Evolutionary conservation across 2,113 vertebrate genomes (phyloP).

Genomic region (Lathamus discolor): DNA sequence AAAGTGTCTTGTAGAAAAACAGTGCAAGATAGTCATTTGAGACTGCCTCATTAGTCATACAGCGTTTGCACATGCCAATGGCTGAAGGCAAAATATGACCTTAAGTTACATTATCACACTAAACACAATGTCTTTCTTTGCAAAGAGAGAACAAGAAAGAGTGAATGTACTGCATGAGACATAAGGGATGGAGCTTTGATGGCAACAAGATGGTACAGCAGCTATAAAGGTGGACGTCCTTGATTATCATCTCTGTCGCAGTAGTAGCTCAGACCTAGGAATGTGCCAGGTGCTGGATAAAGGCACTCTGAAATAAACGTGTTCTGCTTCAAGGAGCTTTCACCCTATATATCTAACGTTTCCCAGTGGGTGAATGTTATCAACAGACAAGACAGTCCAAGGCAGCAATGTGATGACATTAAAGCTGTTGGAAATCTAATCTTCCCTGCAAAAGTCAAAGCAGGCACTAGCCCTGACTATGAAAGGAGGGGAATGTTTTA

Average conservation of each 20-base stretch:
- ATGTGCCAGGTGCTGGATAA: neutral
- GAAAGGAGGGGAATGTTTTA: neutral
- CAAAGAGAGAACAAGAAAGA: neutral
- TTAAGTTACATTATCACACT: constrained; percentile 64
- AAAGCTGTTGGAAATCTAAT: neutral
- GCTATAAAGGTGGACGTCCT: neutral
- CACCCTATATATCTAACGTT: neutral
- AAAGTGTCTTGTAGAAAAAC: constrained; percentile 14
- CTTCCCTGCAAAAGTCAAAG: neutral
- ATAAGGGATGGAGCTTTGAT: neutral
- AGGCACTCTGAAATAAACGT: neutral
- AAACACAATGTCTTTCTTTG: constrained; percentile 17
- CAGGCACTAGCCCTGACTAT: neutral
- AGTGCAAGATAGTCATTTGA: neutral
- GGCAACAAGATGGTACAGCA: neutral
- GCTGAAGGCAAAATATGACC: constrained; percentile 68
- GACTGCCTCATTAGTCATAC: constrained; percentile 56
- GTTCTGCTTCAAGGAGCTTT: neutral
- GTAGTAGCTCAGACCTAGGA: neutral
- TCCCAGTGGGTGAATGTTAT: neutral
- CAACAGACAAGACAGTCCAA: neutral
- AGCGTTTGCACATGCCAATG: constrained; percentile 42
- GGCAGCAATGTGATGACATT: neutral
- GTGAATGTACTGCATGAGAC: neutral
- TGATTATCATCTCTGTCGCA: neutral